Percentiles rank a stretch among this genome's conserved stretches.
phyloP scores from a whole-genome alignment of 2,888 invertebrate genomes.

The Gibbula magus region DNA sequence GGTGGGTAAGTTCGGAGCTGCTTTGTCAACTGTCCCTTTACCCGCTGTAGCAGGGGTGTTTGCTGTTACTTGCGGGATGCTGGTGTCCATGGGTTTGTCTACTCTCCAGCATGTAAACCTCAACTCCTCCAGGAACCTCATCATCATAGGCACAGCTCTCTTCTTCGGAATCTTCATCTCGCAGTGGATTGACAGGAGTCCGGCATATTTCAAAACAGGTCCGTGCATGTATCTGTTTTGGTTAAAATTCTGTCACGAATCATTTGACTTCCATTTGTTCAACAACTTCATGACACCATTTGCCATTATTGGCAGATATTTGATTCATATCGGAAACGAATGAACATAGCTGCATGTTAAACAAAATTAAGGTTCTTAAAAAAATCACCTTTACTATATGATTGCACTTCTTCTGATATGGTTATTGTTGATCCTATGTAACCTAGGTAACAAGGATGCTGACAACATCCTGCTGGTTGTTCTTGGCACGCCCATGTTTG shows the following conservation, averaged over 20 bases:
- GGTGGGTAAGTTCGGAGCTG: constrained; percentile 43
- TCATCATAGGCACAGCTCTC: neutral
- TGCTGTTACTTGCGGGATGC: neutral
- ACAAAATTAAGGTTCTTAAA: too few relatives aligned
- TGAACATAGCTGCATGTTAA: too few relatives aligned
- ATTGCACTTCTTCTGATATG: too few relatives aligned
- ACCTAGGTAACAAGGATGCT: too few relatives aligned
- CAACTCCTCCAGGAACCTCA: constrained; percentile 10
- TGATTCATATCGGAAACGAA: too few relatives aligned
- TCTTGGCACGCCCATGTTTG: too few relatives aligned
- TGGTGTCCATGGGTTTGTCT: neutral
- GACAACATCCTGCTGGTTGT: too few relatives aligned
- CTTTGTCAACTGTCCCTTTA: constrained; percentile 44
- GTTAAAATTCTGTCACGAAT: neutral
- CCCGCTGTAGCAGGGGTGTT: constrained; percentile 29
- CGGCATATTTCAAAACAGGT: neutral
- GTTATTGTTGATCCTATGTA: too few relatives aligned
- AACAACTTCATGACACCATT: too few relatives aligned
- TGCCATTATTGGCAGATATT: too few relatives aligned
- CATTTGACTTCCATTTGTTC: too few relatives aligned
- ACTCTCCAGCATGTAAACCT: neutral
- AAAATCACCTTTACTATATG: too few relatives aligned
- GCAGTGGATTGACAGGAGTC: neutral
- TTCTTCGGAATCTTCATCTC: neutral
- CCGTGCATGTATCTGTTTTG: neutral